These are phyloP conservation scores for Plecotus auritus DNA, from an alignment of 2,113 vertebrate species.

Conservation along the genomic window DNA sequence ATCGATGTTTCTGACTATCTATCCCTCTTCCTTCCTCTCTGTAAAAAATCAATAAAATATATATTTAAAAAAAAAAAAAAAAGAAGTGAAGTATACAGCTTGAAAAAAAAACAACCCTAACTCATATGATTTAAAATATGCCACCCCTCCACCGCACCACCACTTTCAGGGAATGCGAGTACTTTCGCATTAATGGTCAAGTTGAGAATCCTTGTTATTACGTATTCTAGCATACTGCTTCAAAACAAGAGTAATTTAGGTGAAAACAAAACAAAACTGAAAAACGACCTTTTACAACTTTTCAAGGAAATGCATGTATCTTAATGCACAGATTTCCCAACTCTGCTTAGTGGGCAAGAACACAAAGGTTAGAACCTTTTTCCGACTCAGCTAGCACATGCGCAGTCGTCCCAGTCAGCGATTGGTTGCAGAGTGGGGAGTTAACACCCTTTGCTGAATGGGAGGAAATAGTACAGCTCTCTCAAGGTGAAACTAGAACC, in stretches of 20 bases:
- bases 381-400: rapidly evolving
- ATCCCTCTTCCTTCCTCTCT: too few species aligned
- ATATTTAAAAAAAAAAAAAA: too few species aligned
- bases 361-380: background rate
- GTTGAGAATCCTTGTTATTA: background rate
- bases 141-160: too few species aligned
- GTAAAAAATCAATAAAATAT: too few species aligned
- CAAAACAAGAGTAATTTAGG: background rate
- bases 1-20: too few species aligned
- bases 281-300: background rate
- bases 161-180: background rate
- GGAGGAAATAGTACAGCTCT: background rate
- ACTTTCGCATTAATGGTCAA: background rate
- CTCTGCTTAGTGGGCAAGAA: background rate
- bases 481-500: background rate
- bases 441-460: background rate
- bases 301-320: background rate
- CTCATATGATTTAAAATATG: background rate
- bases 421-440: background rate
- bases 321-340: background rate
- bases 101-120: background rate
- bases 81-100: background rate
- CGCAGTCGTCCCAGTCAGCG: rapidly evolving
- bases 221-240: background rate
- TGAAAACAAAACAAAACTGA: background rate